Evolutionary conservation across 2,797 vertebrate species (phyloP).

Genomic region (Echeneis naucrates): DNA sequence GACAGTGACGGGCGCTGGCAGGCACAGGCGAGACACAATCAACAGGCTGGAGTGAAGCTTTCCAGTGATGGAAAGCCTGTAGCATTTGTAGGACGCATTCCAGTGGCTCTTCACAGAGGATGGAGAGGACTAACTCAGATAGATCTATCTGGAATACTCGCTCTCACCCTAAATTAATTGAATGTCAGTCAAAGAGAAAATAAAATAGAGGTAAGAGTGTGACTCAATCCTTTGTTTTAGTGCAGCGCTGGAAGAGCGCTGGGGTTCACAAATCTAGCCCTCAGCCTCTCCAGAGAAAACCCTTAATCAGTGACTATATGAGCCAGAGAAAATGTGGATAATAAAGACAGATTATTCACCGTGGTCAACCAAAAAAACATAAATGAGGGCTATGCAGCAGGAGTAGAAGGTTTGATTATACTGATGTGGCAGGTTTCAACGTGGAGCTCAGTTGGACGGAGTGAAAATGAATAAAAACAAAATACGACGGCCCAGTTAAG

Average conservation of each 20-base stretch:
- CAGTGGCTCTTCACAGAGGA: conserved; percentile 67
- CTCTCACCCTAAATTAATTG: conserved; percentile 80
- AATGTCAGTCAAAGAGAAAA: conserved; percentile 79
- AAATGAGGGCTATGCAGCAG: conserved; percentile 18
- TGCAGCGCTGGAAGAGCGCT: conserved; percentile 32
- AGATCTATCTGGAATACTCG: conserved; percentile 71
- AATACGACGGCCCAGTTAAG: not conserved
- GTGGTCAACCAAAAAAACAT: conserved; percentile 9
- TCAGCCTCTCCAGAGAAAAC: conserved; percentile 43
- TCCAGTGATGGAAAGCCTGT: conserved; percentile 69
- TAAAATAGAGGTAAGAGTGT: conserved; percentile 70
- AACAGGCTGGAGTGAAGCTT: conserved; percentile 73
- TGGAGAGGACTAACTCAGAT: conserved; percentile 67
- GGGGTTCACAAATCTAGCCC: conserved; percentile 49
- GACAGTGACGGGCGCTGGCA: conserved; percentile 70
- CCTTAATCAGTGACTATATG: conserved; percentile 50
- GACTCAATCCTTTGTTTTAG: conserved; percentile 67
- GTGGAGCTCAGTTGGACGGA: not conserved
- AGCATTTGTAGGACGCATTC: conserved; percentile 68
- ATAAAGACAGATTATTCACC: conserved; percentile 53
- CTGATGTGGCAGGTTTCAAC: conserved; percentile 16
- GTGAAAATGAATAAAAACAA: conserved; percentile 16
- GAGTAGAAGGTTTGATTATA: conserved; percentile 18
- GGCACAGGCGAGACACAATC: conserved; percentile 70
- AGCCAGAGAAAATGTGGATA: conserved; percentile 31